Conservation (phyloP, 1,140 invertebrate genomes). For the Palaemon carinicauda region DNA sequence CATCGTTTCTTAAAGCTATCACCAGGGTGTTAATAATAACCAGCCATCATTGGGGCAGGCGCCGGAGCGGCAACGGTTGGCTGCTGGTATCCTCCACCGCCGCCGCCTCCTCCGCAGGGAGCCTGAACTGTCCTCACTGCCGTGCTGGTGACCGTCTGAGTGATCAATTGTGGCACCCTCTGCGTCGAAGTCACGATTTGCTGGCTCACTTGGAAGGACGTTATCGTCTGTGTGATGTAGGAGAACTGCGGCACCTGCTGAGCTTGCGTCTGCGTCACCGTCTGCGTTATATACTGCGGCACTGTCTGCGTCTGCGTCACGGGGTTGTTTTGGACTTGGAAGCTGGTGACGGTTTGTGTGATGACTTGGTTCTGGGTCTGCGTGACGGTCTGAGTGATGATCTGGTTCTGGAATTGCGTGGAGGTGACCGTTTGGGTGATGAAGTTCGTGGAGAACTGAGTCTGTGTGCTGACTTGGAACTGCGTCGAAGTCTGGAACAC, state of each 20-base stretch:
- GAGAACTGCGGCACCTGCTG: background rate
- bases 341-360: conserved; percentile 46
- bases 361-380: background rate
- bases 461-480: conserved; percentile 6
- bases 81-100: background rate
- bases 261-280: background rate
- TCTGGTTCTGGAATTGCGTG: conserved; percentile 34
- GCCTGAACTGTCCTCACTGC: background rate
- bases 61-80: background rate
- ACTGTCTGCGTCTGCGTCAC: conserved; percentile 40
- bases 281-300: conserved; percentile 44
- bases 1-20: background rate
- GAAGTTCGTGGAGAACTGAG: background rate
- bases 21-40: conserved; percentile 3
- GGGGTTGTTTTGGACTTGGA: background rate
- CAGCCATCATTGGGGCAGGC: conserved; percentile 11
- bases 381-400: conserved; percentile 41
- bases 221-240: conserved; percentile 33
- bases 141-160: conserved; percentile 27
- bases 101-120: background rate
- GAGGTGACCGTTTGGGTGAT: conserved; percentile 17
- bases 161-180: conserved; percentile 22
- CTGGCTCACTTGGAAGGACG: background rate
- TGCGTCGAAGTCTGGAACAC: conserved; percentile 21
- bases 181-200: conserved; percentile 30